Evolutionary conservation across 2,113 vertebrate species (phyloP), one percentile per base, ranked within the genome.

Genomic region (Aspiorhynchus laticeps): DNA sequence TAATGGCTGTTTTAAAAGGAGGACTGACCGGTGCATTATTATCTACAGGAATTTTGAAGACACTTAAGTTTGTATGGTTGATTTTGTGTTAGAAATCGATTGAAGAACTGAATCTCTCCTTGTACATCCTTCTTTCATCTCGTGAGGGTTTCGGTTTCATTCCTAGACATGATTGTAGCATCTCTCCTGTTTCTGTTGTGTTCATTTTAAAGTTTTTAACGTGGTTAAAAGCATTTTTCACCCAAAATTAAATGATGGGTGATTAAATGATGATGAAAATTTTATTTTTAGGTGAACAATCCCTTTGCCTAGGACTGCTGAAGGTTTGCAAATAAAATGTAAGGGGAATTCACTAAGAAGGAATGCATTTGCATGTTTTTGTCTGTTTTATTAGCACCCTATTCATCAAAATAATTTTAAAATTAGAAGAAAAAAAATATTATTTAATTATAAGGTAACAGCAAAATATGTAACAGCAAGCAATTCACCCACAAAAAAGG

Each of bases 1-100:
- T 41, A 80, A 69, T 31, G 41, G 69, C 19, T 77, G 65, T 84
- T 69, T 87, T 63, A 65, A 28, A 5, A 75, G 41, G 2, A 56
- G 41, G 8, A 26, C 51, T 63, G 33, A 77, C 8, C 14, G 10
- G 33, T 46, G 73, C 73, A 78, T 78, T 83, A 82, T 78, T 51
- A 67, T 71, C 74, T 79, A 26, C 11, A 51, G 48, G 73, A 46
- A 78, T 26, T 65, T 38, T 71, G 8, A 86, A 14, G 61, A 43
- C n/a, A 63, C 76, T 81, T 5, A 43, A 6, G 59, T 85, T 82
- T 76, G 61, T 12, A 28, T 1, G 6, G 48, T 21, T 10, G 14
- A 11, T 85, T 31, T 67, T 77, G 12, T 26, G 75, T 83, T 21
- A 19, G 56, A 31, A 65, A 46, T 80, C 4, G 11, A 73, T 38